Base-by-base conservation (phyloP, 2,113 vertebrate genomes). In the Xenotilapia caudafasciata region DNA sequence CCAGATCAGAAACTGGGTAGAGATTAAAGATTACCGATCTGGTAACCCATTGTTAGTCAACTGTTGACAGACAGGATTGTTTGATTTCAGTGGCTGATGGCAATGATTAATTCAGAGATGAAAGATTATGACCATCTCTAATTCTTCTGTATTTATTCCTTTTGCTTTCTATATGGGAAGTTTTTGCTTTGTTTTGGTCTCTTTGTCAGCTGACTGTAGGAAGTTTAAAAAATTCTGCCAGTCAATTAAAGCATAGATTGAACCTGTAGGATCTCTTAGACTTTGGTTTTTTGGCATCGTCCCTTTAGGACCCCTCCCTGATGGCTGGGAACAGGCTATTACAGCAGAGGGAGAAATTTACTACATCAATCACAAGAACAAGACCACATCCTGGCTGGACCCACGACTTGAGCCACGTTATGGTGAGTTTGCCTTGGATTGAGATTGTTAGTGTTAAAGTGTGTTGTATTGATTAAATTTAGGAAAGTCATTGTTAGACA, bases 341-440 rank as follows among this genome's bases (percentile, higher is more conserved):
- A 99, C 98, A 96, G 97, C 98, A 96, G 98, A 99, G 94, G 98
- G 98, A 95, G 98, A 99, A 96, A 97, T 98, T 96, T 99, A 99
- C 97, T 99, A 99, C 96, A 99, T 99, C 96, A 99, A 99, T 97
- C 98, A 99, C 97, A 99, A 99, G 96, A 99, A 98, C 97, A 99
- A 99, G 97, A 98, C 98, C 92, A 99, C 98, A 92, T 99, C 98
- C 95, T 99, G 98, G 98, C 97, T 99, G 95, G 98, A 99, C 97
- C 98, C 98, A 93, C 96, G 98, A 92, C 97, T 99, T 92, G 98
- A 99, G 97, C 97, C 98, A 93, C 98, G 98, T 92, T 99, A 97
- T 95, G 98, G 98, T 99, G 97, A 97, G 98, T 96, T 96, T 73
- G 42, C 42, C 51, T 5, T 55, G 23, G 65, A 53, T 6, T 49